Evolutionary conservation across 2,113 vertebrate species (phyloP).

Genomic region (Heterotilapia buettikoferi): DNA sequence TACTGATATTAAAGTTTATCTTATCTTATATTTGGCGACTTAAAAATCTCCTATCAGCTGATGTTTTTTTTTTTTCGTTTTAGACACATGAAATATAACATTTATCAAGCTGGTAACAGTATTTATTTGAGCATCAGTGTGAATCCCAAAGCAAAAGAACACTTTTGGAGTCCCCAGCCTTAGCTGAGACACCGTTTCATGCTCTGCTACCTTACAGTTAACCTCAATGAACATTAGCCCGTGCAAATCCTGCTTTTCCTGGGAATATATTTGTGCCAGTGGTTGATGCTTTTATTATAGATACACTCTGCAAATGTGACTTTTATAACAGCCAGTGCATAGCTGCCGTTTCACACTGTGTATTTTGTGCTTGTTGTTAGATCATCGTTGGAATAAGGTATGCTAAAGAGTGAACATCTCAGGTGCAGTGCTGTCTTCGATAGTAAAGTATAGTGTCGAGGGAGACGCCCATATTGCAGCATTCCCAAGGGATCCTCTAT

Average conservation of each 20-base stretch:
- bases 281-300: neutral
- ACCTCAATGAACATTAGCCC: neutral
- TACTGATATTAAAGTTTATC: neutral
- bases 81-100: neutral
- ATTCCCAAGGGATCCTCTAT: neutral
- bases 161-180: neutral
- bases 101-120: neutral
- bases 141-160: neutral
- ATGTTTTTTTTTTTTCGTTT: fast-evolving
- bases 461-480: neutral
- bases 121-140: neutral
- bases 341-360: neutral
- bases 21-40: neutral
- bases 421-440: neutral
- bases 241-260: neutral
- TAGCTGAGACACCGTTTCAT: neutral
- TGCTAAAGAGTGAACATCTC: neutral
- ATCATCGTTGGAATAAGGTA: neutral
- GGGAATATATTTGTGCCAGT: neutral
- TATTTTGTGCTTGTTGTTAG: neutral
- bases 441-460: neutral
- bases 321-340: neutral
- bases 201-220: neutral
- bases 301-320: neutral
- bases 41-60: neutral